Evolutionary conservation across 2,888 invertebrate species (phyloP).

Genomic region (Epinotia bilunana): DNA sequence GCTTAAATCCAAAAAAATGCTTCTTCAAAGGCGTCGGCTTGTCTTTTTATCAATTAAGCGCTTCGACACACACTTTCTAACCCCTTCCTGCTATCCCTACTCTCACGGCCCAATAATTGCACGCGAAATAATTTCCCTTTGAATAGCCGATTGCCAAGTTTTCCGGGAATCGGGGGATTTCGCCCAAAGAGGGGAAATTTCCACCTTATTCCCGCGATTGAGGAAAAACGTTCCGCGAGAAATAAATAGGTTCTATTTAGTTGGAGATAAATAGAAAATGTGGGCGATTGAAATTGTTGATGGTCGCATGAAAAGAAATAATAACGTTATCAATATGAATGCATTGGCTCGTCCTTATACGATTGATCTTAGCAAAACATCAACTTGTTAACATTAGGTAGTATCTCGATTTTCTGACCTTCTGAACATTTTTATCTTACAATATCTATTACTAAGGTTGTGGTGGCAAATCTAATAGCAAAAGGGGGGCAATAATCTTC

Average conservation of each 20-base stretch:
- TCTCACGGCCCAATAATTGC: constrained; percentile 57
- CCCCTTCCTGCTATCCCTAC: constrained; percentile 25
- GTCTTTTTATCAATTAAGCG: constrained; percentile 8
- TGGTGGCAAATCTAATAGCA: no score
- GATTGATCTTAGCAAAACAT: neutral
- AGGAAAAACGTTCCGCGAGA: constrained; percentile 35
- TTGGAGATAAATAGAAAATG: constrained; percentile 31
- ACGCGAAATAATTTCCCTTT: constrained; percentile 64
- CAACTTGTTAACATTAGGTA: neutral
- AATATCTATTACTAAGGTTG: no score
- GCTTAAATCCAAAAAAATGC: no score
- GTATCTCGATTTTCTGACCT: neutral
- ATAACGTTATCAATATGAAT: neutral
- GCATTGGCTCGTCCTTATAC: neutral
- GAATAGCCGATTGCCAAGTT: constrained; percentile 64
- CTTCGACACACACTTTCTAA: constrained; percentile 14
- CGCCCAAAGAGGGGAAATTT: constrained; percentile 43
- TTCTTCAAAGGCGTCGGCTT: neutral
- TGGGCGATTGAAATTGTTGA: constrained; percentile 13
- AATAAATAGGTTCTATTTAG: constrained; percentile 34
- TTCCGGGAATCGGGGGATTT: constrained; percentile 56
- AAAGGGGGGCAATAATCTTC: no score
- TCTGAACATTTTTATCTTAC: neutral
- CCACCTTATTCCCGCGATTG: constrained; percentile 39
- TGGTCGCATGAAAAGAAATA: constrained; percentile 2